These are phyloP conservation scores for Tetranychus cinnabarinus DNA, from an alignment of 1,140 invertebrate species.

Conservation along the genomic window DNA sequence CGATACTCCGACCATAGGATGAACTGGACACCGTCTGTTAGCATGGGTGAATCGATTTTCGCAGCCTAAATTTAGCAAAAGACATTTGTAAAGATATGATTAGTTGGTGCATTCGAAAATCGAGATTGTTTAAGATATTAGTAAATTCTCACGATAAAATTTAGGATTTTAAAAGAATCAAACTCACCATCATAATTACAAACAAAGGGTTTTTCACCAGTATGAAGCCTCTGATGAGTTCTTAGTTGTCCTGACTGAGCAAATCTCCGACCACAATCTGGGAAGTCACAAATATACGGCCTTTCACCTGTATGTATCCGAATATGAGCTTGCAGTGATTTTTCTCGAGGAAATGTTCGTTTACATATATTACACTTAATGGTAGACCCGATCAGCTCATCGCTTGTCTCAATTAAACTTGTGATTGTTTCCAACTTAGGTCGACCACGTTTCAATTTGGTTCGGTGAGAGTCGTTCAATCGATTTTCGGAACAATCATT, in stretches of 20 bases:
- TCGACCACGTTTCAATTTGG: background rate
- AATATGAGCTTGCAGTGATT: conserved; percentile 52
- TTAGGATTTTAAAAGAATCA: background rate
- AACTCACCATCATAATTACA: conserved; percentile 35
- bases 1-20: conserved; percentile 19
- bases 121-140: background rate
- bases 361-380: conserved; percentile 49
- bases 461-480: background rate
- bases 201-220: conserved; percentile 54
- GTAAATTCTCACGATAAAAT: background rate
- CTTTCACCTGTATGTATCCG: conserved; percentile 58
- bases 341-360: conserved; percentile 51
- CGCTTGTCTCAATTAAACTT: background rate
- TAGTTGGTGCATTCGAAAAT: background rate
- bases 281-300: conserved; percentile 52
- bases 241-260: conserved; percentile 60
- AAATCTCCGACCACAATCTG: conserved; percentile 45
- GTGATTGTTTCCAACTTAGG: conserved; percentile 1
- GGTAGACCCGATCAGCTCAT: conserved; percentile 19
- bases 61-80: conserved; percentile 20
- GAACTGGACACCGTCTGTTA: conserved; percentile 38
- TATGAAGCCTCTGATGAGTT: conserved; percentile 55
- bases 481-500: background rate
- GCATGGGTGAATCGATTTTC: conserved; percentile 50
- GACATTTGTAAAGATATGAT: background rate